Evolutionary conservation across 2,113 vertebrate genomes (phyloP), one percentile per base, ranked within the genome.

Genomic region (Lasiurus cinereus): DNA sequence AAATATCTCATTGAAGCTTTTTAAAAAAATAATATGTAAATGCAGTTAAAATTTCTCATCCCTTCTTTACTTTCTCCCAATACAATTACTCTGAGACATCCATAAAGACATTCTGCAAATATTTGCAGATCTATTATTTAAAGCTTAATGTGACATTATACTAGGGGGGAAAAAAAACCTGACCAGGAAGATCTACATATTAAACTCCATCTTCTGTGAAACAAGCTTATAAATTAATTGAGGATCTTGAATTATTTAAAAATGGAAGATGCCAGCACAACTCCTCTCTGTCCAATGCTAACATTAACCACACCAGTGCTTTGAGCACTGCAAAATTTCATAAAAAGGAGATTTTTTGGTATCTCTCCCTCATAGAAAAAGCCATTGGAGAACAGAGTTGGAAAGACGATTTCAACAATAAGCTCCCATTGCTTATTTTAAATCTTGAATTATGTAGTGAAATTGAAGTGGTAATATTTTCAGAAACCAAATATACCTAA

Each of bases 191-290:
- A 62, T 54, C 24, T 22, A 90, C 62, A 77, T 77, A 77, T 70
- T 87, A 83, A 90, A 93, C 11, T 67, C 18, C 1, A 89, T 33
- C 52, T 54, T 48, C 77, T 72, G 31, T 90, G 74, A 86, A 69
- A 39, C 1, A 52, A 52, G 5, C 15, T 90, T 70, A 48, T 64
- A 86, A 29, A 86, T 64, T 16, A 88, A 70, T 73, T 8, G 70
- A 86, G 8, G 10, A 27, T 80, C n/a, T 80, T 76, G 21, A 33
- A 62, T 88, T 82, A 76, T 36, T 94, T 86, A 73, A 86, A 88
- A 85, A 84, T 80, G 21, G 59, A 85, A 86, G 50, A 86, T 14
- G 5, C 73, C 66, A 80, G 48, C 6, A 31, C 90, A 85, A 76
- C 36, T 82, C 13, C 29, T 86, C 31, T 27, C 50, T 52, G 90